Evolutionary conservation across 2,797 vertebrate species (phyloP), one percentile per base, ranked within the genome.

Genomic region (Falco columbarius): DNA sequence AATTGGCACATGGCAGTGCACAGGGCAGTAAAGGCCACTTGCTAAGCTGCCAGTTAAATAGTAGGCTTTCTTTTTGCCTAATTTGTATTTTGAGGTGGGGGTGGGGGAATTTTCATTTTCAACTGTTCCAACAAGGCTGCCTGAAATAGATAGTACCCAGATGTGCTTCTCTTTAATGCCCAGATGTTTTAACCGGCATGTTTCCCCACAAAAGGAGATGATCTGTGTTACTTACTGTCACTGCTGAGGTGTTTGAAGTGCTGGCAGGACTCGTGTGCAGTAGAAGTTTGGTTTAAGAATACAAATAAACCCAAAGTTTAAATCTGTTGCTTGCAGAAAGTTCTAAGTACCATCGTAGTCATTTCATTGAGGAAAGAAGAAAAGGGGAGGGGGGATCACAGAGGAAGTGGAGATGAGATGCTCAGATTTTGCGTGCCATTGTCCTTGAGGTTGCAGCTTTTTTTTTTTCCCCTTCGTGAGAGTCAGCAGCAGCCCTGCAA

Each of bases 1-100:
- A 81, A 67, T 86, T 74, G 91, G 79, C 87, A 63, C 62, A 46
- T 6, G 52, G 74, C 36, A n/a, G 49, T 0, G 2, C 73, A 44
- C 17, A 16, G 80, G 75, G 79, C 81, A 91, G 67, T 63, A 94
- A 80, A 82, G 67, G 72, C 84, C 67, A 20, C 76, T 89, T 79
- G 72, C 85, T 86, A 85, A 83, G 52, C 94, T 81, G 81, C 66
- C 84, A 76, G 32, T 84, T 59, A 34, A 82, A 56, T 4, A 40
- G 59, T 3, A 54, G 74, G 18, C 40, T 91, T 89, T 68, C 46
- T 79, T 82, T 82, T 86, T 68, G 70, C 61, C 73, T 77, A 6
- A 56, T 74, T 71, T 59, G 40, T 65, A 7, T 81, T 77, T 91
- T 66, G 34, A 40, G 12, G 17, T 66, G 49, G 61, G n/a, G 15